phyloP scores from a whole-genome alignment of 1,140 invertebrate species.

The Drosophila parvula region DNA sequence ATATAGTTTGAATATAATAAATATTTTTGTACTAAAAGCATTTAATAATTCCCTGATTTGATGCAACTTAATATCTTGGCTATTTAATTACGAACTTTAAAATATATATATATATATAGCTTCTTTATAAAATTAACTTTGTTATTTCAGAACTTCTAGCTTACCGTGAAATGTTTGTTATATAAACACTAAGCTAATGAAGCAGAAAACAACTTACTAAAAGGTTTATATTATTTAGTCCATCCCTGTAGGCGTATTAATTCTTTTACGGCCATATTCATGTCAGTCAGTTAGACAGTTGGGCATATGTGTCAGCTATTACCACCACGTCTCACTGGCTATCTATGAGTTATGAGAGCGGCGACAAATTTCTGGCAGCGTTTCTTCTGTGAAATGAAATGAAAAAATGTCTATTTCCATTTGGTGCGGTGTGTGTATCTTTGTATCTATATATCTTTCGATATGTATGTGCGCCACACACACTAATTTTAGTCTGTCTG shows the following conservation, averaged over 20 bases:
- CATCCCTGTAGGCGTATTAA: background rate
- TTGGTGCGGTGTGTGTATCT: slow-evolving; percentile 20
- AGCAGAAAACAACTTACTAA: background rate
- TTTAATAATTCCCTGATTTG: background rate
- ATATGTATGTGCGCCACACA: slow-evolving; percentile 8
- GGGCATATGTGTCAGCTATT: slow-evolving; percentile 6
- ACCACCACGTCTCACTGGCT: background rate
- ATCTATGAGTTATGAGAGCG: slow-evolving; percentile 23
- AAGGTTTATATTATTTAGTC: background rate
- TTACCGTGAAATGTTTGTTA: too few relatives aligned
- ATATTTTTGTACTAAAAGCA: background rate
- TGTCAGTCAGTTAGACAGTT: slow-evolving; percentile 20
- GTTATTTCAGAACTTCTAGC: too few relatives aligned
- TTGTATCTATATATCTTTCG: slow-evolving; percentile 28
- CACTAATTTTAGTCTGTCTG: slow-evolving; percentile 74
- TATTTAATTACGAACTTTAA: background rate
- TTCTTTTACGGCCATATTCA: slow-evolving; percentile 16
- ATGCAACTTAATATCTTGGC: background rate
- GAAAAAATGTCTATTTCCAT: slow-evolving; percentile 34
- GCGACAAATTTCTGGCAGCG: slow-evolving; percentile 36
- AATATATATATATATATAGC: background rate
- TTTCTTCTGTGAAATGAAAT: slow-evolving; percentile 31
- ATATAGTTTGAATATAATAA: too few relatives aligned
- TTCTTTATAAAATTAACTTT: too few relatives aligned
- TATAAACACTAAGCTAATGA: background rate